Percentiles rank a stretch among this genome's conserved stretches.
phyloP scores from a whole-genome alignment of 2,797 vertebrate genomes.

The Parauchenoglanis ngamensis region DNA sequence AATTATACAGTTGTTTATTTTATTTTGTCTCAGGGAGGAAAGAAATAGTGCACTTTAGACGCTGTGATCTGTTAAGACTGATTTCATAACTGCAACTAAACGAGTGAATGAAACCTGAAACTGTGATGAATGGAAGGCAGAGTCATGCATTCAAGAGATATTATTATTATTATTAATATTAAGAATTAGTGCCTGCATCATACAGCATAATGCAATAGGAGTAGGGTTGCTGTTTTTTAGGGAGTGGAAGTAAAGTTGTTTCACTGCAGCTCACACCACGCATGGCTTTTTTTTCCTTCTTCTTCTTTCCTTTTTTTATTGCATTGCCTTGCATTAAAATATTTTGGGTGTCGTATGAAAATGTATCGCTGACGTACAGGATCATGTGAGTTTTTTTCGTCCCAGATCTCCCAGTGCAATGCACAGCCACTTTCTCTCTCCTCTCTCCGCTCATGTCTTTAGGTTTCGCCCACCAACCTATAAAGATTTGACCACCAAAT shows the following conservation, averaged over 20 bases:
- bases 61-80: no score
- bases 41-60: background rate
- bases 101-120: background rate
- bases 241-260: constrained; percentile 1
- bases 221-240: background rate
- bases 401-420: constrained; percentile 84
- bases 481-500: constrained; percentile 65
- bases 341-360: constrained; percentile 91
- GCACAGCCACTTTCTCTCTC: constrained; percentile 70
- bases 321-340: constrained; percentile 76
- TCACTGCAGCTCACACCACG: background rate
- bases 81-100: background rate
- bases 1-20: background rate
- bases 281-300: constrained; percentile 27
- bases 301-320: constrained; percentile 60
- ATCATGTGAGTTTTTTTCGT: constrained; percentile 89
- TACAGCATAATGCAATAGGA: no score
- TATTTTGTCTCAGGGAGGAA: background rate
- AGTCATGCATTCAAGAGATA: background rate
- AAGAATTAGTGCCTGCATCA: background rate
- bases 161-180: background rate
- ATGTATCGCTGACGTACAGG: constrained; percentile 90
- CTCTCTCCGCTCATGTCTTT: constrained; percentile 67
- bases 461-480: constrained; percentile 66
- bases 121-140: background rate